A percentile compares a stretch with the other conserved stretches of the same genome.
Conservation (phyloP, 2,888 invertebrate species). For the Sthenelais limicola region DNA sequence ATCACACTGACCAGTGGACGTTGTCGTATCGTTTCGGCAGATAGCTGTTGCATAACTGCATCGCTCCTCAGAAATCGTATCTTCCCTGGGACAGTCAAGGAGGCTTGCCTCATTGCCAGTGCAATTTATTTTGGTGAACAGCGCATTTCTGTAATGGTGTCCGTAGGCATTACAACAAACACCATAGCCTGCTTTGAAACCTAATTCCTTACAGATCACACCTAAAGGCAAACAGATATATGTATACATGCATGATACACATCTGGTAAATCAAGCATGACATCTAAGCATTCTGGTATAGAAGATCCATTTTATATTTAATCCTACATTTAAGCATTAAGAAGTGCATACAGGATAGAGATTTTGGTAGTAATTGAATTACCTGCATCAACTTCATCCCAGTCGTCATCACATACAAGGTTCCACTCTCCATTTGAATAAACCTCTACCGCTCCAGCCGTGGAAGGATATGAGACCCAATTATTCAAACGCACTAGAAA, state of each 20-base stretch:
- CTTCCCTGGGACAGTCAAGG: slow-evolving; percentile 75
- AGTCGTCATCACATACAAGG: slow-evolving; percentile 83
- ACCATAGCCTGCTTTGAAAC: slow-evolving; percentile 45
- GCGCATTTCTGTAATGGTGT: slow-evolving; percentile 63
- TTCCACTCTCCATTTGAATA: slow-evolving; percentile 82
- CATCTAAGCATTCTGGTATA: no score
- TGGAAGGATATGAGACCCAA: background rate
- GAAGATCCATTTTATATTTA: no score
- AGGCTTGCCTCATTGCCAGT: slow-evolving; percentile 80
- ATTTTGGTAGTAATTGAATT: no score
- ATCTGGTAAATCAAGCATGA: no score
- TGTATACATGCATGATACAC: no score
- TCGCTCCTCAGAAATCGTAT: background rate
- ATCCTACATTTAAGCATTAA: no score
- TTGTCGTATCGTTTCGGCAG: slow-evolving; percentile 3
- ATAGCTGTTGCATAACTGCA: slow-evolving; percentile 27
- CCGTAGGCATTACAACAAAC: slow-evolving; percentile 26
- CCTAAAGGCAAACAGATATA: no score
- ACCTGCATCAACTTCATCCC: slow-evolving; percentile 77
- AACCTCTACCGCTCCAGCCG: slow-evolving; percentile 75
- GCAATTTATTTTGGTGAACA: slow-evolving; percentile 82
- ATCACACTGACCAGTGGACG: no score
- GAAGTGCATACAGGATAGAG: no score
- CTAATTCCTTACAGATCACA: slow-evolving; percentile 55
- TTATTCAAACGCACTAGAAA: slow-evolving; percentile 22